These are phyloP conservation scores for Lerista edwardsae DNA, from an alignment of 2,797 vertebrate species.

Conservation along the genomic window DNA sequence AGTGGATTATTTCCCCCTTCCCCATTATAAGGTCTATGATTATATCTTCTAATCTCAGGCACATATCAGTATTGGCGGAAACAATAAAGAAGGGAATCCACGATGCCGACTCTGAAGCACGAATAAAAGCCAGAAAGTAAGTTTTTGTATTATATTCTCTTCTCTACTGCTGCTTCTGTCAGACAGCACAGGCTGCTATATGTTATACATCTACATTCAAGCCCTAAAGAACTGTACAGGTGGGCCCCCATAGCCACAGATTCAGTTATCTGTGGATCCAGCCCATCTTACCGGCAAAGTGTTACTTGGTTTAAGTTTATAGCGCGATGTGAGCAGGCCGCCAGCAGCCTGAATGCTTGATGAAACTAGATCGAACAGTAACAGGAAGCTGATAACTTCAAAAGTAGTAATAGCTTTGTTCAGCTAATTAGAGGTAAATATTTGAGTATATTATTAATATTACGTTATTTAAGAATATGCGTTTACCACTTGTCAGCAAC, in stretches of 20 bases:
- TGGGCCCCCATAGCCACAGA: no score
- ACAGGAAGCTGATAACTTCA: no score
- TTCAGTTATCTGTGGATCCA: no score
- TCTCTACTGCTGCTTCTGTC: neutral
- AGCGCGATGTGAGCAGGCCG: no score
- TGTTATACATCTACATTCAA: neutral
- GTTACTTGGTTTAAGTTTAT: no score
- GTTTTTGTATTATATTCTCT: slow-evolving; percentile 62
- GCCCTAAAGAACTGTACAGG: neutral
- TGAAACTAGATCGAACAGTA: no score
- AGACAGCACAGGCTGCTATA: neutral
- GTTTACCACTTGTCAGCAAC: no score
- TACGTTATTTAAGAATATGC: no score
- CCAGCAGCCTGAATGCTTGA: no score
- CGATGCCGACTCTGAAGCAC: slow-evolving; percentile 95
- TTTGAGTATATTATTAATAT: no score
- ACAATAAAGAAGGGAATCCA: slow-evolving; percentile 98
- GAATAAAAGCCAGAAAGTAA: slow-evolving; percentile 97
- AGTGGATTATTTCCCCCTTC: neutral
- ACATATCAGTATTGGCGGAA: slow-evolving; percentile 94
- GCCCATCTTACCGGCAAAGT: no score
- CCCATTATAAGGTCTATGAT: slow-evolving; percentile 49
- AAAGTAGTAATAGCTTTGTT: neutral
- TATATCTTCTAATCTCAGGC: slow-evolving; percentile 83
- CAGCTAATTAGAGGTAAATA: neutral